Evolutionary conservation across 92 coral and sea anemone genomes (phyloP).

Genomic region (Pocillopora meandrina): DNA sequence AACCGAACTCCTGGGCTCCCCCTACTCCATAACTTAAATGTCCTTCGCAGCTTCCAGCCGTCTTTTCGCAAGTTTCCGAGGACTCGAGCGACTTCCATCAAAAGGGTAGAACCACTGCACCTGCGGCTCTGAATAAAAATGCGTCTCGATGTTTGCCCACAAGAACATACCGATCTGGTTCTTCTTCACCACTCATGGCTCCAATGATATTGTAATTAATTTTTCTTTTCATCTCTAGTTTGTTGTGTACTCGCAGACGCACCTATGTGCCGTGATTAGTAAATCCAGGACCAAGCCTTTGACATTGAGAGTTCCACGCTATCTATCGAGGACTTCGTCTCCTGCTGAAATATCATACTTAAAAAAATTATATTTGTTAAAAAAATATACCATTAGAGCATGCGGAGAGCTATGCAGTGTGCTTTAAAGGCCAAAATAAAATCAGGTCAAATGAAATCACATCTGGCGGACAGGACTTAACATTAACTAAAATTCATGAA

Average conservation of each 20-base stretch:
- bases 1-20: constrained; percentile 82
- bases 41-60: constrained; percentile 85
- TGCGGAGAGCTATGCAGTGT: too few species aligned
- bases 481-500: too few species aligned
- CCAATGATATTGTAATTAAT: constrained; percentile 88
- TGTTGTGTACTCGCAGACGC: constrained; percentile 65
- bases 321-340: constrained; percentile 59
- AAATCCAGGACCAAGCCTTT: constrained; percentile 90
- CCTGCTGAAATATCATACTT: constrained; percentile 58
- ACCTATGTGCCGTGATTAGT: constrained; percentile 58
- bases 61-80: constrained; percentile 61
- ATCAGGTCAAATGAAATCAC: too few species aligned
- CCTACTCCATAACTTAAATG: constrained; percentile 81
- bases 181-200: constrained; percentile 75
- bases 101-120: constrained; percentile 77
- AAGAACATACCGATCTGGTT: constrained; percentile 75
- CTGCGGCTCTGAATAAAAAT: constrained; percentile 73
- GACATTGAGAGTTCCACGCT: constrained; percentile 71
- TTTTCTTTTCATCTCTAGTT: constrained; percentile 33
- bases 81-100: constrained; percentile 76
- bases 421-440: too few species aligned
- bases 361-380: too few species aligned
- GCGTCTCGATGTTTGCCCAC: constrained; percentile 84
- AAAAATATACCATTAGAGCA: too few species aligned
- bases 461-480: too few species aligned